Evolutionary conservation across 2,888 invertebrate species (phyloP).

Genomic region (Drosophila mayaguana): DNA sequence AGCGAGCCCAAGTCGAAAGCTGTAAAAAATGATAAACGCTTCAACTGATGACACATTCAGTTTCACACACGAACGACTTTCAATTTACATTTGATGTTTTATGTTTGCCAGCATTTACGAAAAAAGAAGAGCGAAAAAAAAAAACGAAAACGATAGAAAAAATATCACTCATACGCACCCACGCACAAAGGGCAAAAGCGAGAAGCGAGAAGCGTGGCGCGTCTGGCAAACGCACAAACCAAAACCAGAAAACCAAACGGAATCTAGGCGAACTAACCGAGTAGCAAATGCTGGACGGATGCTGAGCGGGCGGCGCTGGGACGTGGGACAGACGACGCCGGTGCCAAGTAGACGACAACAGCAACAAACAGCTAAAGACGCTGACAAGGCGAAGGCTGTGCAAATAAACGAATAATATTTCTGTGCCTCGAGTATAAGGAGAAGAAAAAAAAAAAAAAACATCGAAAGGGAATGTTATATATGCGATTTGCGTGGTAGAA

Average conservation of each 20-base stretch:
- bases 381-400: slow-evolving; percentile 40
- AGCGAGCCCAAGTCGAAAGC: slow-evolving; percentile 58
- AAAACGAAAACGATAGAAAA: slow-evolving; percentile 21
- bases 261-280: slow-evolving; percentile 49
- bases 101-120: slow-evolving; percentile 77
- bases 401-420: slow-evolving; percentile 77
- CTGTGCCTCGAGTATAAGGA: slow-evolving; percentile 46
- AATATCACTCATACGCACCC: slow-evolving; percentile 78
- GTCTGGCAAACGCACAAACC: slow-evolving; percentile 52
- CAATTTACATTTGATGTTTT: slow-evolving; percentile 82
- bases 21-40: slow-evolving; percentile 81
- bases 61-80: slow-evolving; percentile 83
- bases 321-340: slow-evolving; percentile 41
- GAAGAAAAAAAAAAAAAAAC: slow-evolving; percentile 23
- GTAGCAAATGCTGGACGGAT: slow-evolving; percentile 16
- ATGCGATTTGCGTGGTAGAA: slow-evolving; percentile 6
- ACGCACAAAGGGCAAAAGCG: slow-evolving; percentile 64
- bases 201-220: slow-evolving; percentile 35
- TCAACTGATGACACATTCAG: slow-evolving; percentile 81
- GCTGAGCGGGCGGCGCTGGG: neutral
- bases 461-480: slow-evolving; percentile 4
- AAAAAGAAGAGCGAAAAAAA: slow-evolving; percentile 24
- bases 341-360: slow-evolving; percentile 70
- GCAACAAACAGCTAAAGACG: slow-evolving; percentile 27
- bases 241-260: slow-evolving; percentile 37